Percentiles rank a stretch among this genome's conserved stretches.
Evolutionary conservation across 2,888 invertebrate genomes (phyloP).

Genomic region (Scaptomyza reducta): DNA sequence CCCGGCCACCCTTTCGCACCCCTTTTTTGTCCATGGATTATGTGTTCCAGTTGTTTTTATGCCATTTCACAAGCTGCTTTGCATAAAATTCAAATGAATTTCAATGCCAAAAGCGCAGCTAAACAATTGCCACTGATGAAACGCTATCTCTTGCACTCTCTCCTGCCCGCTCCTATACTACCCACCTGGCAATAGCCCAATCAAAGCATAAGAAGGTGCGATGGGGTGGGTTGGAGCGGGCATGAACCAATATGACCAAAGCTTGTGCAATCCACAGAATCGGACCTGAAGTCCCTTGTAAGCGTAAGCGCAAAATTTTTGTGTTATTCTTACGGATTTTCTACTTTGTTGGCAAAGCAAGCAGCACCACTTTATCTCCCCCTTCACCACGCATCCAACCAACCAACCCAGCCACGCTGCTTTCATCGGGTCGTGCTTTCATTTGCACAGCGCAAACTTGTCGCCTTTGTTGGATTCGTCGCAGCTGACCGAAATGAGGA

Average conservation of each 20-base stretch:
- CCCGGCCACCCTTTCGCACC: slow-evolving; percentile 23
- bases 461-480: slow-evolving; percentile 74
- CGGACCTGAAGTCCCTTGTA: slow-evolving; percentile 31
- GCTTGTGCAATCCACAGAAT: not conserved
- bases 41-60: slow-evolving; percentile 41
- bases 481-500: slow-evolving; percentile 35
- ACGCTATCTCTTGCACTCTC: slow-evolving; percentile 13
- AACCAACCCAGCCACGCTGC: not conserved
- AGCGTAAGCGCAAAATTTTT: slow-evolving; percentile 72
- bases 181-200: slow-evolving; percentile 34
- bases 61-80: slow-evolving; percentile 58
- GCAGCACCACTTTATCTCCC: slow-evolving; percentile 30
- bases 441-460: slow-evolving; percentile 74
- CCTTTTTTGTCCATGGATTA: slow-evolving; percentile 36
- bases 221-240: too few species aligned
- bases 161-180: not conserved
- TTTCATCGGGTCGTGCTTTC: slow-evolving; percentile 56
- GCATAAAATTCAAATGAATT: slow-evolving; percentile 77
- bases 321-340: slow-evolving; percentile 83
- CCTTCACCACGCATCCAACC: not conserved
- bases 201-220: slow-evolving; percentile 39
- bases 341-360: slow-evolving; percentile 81
- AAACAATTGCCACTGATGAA: slow-evolving; percentile 72
- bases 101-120: slow-evolving; percentile 71
- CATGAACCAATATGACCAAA: slow-evolving; percentile 14